Percentiles rank a stretch among this genome's conserved stretches.
These are phyloP conservation scores for Thamnophis sirtalis DNA, from an alignment of 2,113 vertebrate species.

Conservation along the genomic window DNA sequence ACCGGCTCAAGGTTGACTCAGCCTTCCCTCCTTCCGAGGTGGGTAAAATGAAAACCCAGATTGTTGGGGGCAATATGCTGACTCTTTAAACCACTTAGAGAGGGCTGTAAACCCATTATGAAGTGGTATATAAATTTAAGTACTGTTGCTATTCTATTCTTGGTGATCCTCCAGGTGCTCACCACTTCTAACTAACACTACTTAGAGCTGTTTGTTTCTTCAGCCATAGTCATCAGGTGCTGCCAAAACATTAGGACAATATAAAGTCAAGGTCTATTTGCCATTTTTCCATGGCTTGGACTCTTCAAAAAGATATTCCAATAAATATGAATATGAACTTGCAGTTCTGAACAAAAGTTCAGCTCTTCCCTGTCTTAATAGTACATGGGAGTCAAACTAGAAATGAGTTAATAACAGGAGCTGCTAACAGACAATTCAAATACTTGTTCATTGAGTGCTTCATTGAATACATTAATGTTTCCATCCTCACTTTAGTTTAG, in stretches of 20 bases:
- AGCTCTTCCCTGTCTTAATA: not conserved
- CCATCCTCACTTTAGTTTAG: not conserved
- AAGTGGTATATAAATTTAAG: no score
- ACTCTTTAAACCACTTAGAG: no score
- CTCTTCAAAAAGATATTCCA: not conserved
- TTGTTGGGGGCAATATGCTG: no score
- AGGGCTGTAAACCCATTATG: no score
- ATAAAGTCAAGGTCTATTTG: not conserved
- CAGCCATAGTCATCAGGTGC: not conserved
- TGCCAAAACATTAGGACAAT: not conserved
- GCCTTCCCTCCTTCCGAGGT: no score
- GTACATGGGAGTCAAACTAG: not conserved
- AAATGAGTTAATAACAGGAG: not conserved
- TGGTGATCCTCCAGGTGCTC: not conserved
- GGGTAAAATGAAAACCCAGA: no score
- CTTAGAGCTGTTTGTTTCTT: not conserved
- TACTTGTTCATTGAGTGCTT: not conserved
- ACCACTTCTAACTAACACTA: not conserved
- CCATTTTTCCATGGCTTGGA: not conserved
- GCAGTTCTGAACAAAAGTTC: not conserved
- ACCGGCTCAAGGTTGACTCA: no score
- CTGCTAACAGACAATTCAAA: not conserved
- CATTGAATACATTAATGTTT: not conserved
- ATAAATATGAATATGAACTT: not conserved
- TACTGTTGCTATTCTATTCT: not conserved